Percentiles rank a stretch among this genome's conserved stretches.
phyloP scores from a whole-genome alignment of 2,888 invertebrate species.

The Gastrophysa polygoni region DNA sequence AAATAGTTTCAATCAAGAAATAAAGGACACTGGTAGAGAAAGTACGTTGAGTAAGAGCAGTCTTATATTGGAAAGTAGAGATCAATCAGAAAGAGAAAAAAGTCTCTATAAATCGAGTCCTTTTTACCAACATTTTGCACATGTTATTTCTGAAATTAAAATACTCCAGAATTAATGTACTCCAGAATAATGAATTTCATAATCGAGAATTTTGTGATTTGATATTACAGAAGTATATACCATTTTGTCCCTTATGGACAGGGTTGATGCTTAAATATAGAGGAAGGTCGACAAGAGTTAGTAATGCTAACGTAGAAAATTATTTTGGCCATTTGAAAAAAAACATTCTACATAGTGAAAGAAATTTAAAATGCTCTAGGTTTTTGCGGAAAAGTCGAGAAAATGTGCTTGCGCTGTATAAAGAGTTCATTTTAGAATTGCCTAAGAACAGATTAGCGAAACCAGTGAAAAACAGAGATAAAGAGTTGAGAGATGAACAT shows the following conservation, averaged over 20 bases:
- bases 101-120: neutral
- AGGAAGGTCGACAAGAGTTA: neutral
- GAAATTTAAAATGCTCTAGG: conserved; percentile 16
- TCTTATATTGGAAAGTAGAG: too few species aligned
- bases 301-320: conserved; percentile 21
- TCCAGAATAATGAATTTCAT: neutral
- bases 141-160: neutral
- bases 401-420: too few species aligned
- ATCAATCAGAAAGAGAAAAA: too few species aligned
- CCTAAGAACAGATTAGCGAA: too few species aligned
- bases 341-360: conserved; percentile 10
- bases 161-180: too few species aligned
- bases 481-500: neutral
- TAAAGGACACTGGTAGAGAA: neutral
- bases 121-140: neutral
- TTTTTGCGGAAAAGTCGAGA: conserved; percentile 12
- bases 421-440: too few species aligned
- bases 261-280: neutral
- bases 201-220: neutral
- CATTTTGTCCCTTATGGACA: neutral
- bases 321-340: conserved; percentile 3
- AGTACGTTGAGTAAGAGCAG: too few species aligned
- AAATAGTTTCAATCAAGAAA: neutral
- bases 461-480: too few species aligned
- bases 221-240: neutral